Evolutionary conservation across 2,888 invertebrate genomes (phyloP), one percentile per base, ranked within the genome.

Genomic region (Odontocolon sp.): DNA sequence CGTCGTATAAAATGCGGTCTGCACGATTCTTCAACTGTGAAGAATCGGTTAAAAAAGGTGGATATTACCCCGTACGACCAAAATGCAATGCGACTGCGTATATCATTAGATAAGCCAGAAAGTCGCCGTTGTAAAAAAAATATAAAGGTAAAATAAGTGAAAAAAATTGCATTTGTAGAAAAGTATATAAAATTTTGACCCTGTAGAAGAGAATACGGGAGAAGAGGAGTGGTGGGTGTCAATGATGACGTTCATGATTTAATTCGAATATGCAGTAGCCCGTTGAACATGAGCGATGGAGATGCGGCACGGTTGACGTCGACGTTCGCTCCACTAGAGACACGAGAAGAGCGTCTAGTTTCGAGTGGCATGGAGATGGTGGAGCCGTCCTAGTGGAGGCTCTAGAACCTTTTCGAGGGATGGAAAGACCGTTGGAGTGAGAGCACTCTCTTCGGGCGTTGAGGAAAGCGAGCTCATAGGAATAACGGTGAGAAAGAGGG

Each of bases 261-360:
- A 38, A 64, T 64, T 40, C 54, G 52, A 52, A 28, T 18, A 71
- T 57, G 40, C n/a, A 63, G 47, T 42, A 36, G 31, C 16, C 36
- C 28, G 33, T 63, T 59, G 61, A 28, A 59, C 77, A 69, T 57
- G 77, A 75, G 54, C 57, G 73, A 76, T 76, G 77, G 66, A 73
- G 76, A 73, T 70, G 73, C 64, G 45, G 75, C 73, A 47, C 59
- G 56, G 61, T 57, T 36, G 38, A 31, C 61, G 67, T 59, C 63
- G 57, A 59, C 63, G 45, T 42, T 21, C 63, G 63, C 36, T 63
- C 72, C 83, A 84, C 85, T 87, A 84, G 85, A 85, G 81, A 83
- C 82, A 83, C 83, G 85, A 82, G 81, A 84, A 84, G 86, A 82
- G 81, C 82, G 84, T 87, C 87, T 87, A 85, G 85, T 84, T 86